Evolutionary conservation across 35 echinoderm and acorn worm species (phyloP).

Genomic region (Lytechinus pictus): DNA sequence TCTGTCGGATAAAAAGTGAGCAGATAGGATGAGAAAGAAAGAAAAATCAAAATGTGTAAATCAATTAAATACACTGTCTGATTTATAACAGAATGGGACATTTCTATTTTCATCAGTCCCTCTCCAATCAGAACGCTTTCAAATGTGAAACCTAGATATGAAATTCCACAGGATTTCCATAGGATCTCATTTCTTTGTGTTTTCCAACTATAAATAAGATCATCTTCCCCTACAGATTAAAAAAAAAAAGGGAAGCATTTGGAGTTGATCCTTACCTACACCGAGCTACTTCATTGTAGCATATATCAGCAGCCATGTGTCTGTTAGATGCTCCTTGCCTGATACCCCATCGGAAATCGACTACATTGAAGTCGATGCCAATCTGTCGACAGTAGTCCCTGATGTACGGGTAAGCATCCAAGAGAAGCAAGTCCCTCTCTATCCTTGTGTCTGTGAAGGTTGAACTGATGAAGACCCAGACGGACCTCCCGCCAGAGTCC

Average conservation of each 20-base stretch:
- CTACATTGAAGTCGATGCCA: conserved; percentile 81
- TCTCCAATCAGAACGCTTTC: too few species aligned
- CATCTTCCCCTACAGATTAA: too few species aligned
- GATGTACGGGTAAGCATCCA: conserved; percentile 88
- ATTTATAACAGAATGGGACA: too few species aligned
- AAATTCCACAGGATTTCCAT: too few species aligned
- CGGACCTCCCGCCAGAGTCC: conserved; percentile 59
- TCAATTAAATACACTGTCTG: not conserved
- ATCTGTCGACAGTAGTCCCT: conserved; percentile 73
- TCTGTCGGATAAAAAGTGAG: conserved; percentile 41
- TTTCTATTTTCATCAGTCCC: too few species aligned
- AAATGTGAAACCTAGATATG: too few species aligned
- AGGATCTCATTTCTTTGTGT: not conserved
- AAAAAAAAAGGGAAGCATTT: not conserved
- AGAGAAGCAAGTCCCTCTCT: conserved; percentile 84
- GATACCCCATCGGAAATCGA: conserved; percentile 94
- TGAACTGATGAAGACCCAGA: conserved; percentile 96
- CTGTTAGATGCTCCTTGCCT: conserved; percentile 64
- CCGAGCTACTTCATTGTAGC: conserved; percentile 82
- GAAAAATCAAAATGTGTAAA: not conserved
- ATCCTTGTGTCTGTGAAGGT: conserved; percentile 90
- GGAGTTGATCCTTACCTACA: conserved; percentile 75
- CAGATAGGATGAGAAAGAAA: not conserved
- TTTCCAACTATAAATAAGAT: not conserved
- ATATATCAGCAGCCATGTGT: conserved; percentile 84